phyloP scores from a whole-genome alignment of 2,113 vertebrate species.

The Felis chaus region DNA sequence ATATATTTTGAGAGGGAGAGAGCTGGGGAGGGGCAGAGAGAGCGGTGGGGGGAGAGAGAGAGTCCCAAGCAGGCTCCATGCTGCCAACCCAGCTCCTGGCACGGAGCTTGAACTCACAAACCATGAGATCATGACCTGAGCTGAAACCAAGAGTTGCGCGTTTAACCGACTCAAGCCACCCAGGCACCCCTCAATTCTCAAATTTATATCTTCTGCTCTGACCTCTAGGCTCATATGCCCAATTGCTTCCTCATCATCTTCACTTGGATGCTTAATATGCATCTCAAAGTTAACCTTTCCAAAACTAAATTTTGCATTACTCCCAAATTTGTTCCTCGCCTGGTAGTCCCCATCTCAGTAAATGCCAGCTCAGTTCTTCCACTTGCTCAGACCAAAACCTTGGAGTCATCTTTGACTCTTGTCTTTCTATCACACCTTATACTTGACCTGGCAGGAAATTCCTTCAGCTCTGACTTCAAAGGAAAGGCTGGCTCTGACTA shows the following conservation, averaged over 20 bases:
- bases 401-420: not conserved
- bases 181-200: too few species aligned
- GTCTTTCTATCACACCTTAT: not conserved
- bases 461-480: not conserved
- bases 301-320: not conserved
- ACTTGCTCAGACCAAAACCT: not conserved
- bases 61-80: too few species aligned
- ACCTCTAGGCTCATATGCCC: not conserved
- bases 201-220: not conserved
- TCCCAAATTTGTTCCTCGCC: not conserved
- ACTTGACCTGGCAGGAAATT: not conserved
- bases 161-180: too few species aligned
- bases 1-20: too few species aligned
- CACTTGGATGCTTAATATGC: not conserved
- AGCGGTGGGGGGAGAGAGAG: too few species aligned
- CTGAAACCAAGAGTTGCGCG: too few species aligned
- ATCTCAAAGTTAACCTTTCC: not conserved
- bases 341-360: not conserved
- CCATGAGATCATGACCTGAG: too few species aligned
- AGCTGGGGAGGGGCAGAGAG: too few species aligned
- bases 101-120: too few species aligned
- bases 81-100: too few species aligned
- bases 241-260: not conserved
- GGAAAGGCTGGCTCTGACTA: not conserved
- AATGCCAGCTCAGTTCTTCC: not conserved